Conservation (phyloP, 2,113 vertebrate species). For the Melanotaenia duboulayi region DNA sequence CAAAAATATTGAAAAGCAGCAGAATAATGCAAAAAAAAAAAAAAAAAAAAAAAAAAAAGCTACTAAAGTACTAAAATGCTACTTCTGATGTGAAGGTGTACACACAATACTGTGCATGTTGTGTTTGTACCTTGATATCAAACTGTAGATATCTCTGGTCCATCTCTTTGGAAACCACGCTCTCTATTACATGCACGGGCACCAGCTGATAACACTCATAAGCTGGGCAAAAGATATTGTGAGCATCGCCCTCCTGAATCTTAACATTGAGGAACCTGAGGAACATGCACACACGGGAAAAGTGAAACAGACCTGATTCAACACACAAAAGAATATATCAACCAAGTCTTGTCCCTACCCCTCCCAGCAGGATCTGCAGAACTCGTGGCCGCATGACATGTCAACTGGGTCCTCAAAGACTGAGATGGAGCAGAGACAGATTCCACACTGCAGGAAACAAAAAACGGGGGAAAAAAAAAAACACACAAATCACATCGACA, state of each 20-base stretch:
- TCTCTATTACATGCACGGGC: slow-evolving; percentile 78
- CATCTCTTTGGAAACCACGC: slow-evolving; percentile 79
- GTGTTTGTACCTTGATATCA: slow-evolving; percentile 75
- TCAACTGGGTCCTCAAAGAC: slow-evolving; percentile 80
- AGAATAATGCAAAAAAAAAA: not conserved
- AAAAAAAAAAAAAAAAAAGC: not conserved
- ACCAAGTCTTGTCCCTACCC: slow-evolving; percentile 50
- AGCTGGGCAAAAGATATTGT: slow-evolving; percentile 79
- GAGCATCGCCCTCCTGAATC: slow-evolving; percentile 78
- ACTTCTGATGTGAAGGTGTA: not conserved
- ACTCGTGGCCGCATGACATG: slow-evolving; percentile 80
- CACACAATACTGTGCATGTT: not conserved
- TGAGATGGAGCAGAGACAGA: slow-evolving; percentile 79
- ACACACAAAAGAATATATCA: not conserved
- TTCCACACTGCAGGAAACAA: slow-evolving; percentile 69
- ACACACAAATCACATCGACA: not conserved
- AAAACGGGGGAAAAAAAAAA: not conserved
- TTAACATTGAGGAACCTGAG: slow-evolving; percentile 77
- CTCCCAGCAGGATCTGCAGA: slow-evolving; percentile 79
- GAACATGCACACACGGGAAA: not conserved
- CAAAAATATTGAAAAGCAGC: not conserved
- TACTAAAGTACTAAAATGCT: not conserved
- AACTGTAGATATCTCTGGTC: slow-evolving; percentile 79
- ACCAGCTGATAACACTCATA: slow-evolving; percentile 80
- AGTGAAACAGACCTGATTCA: not conserved